These are phyloP conservation scores for Ptychoptera contaminata DNA, from an alignment of 2,888 invertebrate species.

Conservation along the genomic window DNA sequence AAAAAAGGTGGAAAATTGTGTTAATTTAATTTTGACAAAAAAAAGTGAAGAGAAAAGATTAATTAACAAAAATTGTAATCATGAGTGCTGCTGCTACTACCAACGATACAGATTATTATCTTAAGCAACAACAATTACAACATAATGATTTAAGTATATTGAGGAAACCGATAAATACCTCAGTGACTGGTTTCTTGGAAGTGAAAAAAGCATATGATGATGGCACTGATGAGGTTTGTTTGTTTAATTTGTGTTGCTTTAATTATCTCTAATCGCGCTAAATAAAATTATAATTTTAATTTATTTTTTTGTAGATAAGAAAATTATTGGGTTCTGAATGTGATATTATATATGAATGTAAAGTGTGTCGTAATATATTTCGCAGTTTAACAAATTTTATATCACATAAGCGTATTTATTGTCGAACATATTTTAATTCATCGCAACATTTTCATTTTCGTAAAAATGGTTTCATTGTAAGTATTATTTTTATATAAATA, in stretches of 20 bases:
- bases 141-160: constrained; percentile 39
- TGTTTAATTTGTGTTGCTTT: constrained; percentile 2
- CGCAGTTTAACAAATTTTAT: constrained; percentile 77
- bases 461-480: constrained; percentile 25
- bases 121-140: constrained; percentile 17
- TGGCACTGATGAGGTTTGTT: constrained; percentile 54
- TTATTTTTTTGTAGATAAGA: constrained; percentile 39
- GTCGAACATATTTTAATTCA: constrained; percentile 41
- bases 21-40: too few species aligned
- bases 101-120: too few species aligned
- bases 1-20: too few species aligned
- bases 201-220: constrained; percentile 55
- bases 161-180: constrained; percentile 51
- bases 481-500: too few species aligned
- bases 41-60: too few species aligned
- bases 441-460: constrained; percentile 32
- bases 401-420: constrained; percentile 76
- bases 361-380: constrained; percentile 71
- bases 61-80: too few species aligned
- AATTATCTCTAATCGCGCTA: background rate
- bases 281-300: background rate
- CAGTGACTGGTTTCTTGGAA: constrained; percentile 51
- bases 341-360: constrained; percentile 79
- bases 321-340: constrained; percentile 66
- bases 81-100: too few species aligned